Evolutionary conservation across 2,113 vertebrate species (phyloP), one percentile per base, ranked within the genome.

Genomic region (Gavialis gangeticus): DNA sequence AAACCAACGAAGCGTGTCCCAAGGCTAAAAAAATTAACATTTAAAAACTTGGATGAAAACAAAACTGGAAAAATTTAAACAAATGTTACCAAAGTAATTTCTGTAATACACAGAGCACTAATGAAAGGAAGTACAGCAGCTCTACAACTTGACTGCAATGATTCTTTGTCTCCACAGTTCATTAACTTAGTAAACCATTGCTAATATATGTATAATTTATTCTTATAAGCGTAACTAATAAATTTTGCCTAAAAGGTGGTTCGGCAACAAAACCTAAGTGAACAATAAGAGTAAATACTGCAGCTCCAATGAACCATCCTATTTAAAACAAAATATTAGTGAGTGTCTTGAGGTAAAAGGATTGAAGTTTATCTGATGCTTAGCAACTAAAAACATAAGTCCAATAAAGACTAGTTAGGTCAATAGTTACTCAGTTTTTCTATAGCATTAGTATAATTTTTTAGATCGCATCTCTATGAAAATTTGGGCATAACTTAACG

Each of bases 141-240:
- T 66, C 28, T 79, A 59, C 71, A 21, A 91, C 81, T 69, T 19
- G 30, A 92, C 10, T 28, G 87, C 87, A 89, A 85, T 56, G 79
- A 94, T 75, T 92, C 80, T 94, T 90, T 94, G 89, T 93, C 87
- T 94, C 82, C 92, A 97, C 95, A 97, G 93, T 89, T 97, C 96
- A 97, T 97, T 98, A 97, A 95, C 92, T 96, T 87, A 93, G 95
- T 96, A 97, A 98, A 96, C 86, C 96, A 93, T 92, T 94, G 86
- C 91, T 97, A 97, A 98, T 90, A 63, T 86, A 96, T 60, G 79
- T 89, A 96, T 85, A 97, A 97, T 75, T 88, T 85, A 96, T 87
- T 97, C 89, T 93, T 94, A 94, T 95, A 97, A 93, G 87, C 21
- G 62, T 95, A 97, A 96, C 96, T 95, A 97, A 96, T 90, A 97